Evolutionary conservation across 2,113 vertebrate species (phyloP).

Genomic region (Tragulus kanchil): DNA sequence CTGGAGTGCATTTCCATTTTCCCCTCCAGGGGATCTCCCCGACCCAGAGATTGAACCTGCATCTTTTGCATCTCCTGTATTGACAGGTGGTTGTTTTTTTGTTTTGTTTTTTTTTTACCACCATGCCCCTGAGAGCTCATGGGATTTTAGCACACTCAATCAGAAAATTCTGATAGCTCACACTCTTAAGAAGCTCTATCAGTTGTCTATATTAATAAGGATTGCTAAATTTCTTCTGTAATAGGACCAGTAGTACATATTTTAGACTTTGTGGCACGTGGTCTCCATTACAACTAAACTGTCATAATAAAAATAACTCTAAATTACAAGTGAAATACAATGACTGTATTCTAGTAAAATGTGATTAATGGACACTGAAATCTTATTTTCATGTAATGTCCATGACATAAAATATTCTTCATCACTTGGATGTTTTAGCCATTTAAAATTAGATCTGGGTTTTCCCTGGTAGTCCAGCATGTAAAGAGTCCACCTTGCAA

Average conservation of each 20-base stretch:
- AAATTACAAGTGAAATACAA: neutral
- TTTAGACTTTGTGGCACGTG: neutral
- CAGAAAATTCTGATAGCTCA: neutral
- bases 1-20: neutral
- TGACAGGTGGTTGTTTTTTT: neutral
- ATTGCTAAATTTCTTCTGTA: neutral
- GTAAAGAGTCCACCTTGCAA: too few relatives aligned
- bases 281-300: neutral
- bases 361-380: neutral
- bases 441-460: neutral
- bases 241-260: neutral
- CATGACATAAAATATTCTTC: neutral
- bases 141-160: neutral
- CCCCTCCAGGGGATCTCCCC: neutral
- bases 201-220: neutral
- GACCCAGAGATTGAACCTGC: neutral
- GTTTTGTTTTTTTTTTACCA: neutral
- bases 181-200: neutral
- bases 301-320: neutral
- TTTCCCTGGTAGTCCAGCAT: too few relatives aligned
- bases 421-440: neutral
- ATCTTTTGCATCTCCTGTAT: neutral
- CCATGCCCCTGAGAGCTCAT: neutral
- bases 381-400: conserved; percentile 27
- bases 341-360: neutral